phyloP scores from a whole-genome alignment of 2,113 vertebrate species.

The Sardina pilchardus region DNA sequence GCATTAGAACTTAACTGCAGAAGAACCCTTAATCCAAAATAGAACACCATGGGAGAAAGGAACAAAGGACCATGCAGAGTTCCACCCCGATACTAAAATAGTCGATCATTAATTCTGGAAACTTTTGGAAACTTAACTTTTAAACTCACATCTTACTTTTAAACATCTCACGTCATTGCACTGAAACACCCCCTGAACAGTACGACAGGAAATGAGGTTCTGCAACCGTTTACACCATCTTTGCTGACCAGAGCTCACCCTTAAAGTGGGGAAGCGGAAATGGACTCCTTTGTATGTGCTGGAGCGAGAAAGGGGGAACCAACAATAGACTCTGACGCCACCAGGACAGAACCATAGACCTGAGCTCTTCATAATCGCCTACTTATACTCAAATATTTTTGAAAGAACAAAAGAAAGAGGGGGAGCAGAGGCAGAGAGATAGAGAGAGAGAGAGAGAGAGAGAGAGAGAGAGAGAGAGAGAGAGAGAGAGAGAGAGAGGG shows the following conservation, averaged over 20 bases:
- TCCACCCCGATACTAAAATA: no score
- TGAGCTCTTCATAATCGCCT: not conserved
- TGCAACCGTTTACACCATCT: not conserved
- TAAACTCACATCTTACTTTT: not conserved
- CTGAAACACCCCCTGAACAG: not conserved
- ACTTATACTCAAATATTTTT: not conserved
- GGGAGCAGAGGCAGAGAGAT: not conserved
- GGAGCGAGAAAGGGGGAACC: not conserved
- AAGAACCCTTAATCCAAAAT: no score
- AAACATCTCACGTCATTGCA: not conserved
- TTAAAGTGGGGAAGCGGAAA: not conserved
- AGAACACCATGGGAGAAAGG: no score
- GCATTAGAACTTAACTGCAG: no score
- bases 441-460: no score
- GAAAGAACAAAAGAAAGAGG: not conserved
- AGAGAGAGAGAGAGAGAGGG: not conserved
- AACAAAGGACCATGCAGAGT: not conserved
- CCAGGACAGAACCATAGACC: not conserved
- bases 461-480: not conserved
- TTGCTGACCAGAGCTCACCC: not conserved
- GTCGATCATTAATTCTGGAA: not conserved
- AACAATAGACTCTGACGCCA: not conserved
- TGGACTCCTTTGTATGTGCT: not conserved
- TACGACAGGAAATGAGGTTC: not conserved
- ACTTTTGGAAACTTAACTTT: not conserved